phyloP scores from a whole-genome alignment of 2,113 vertebrate species.

The Romanogobio albipinnatus region DNA sequence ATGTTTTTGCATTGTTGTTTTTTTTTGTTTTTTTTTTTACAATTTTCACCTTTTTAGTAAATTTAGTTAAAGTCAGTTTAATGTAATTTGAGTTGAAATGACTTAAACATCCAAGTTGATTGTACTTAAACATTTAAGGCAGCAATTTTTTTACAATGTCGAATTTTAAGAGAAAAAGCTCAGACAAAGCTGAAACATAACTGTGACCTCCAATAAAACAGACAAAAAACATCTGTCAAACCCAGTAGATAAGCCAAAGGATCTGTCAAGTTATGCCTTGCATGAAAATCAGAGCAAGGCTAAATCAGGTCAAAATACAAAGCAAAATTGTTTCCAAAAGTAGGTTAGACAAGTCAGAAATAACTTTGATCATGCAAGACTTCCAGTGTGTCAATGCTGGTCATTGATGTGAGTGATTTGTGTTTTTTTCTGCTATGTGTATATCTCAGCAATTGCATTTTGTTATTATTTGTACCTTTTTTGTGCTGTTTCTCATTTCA shows the following conservation, averaged over 20 bases:
- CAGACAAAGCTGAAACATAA: not conserved
- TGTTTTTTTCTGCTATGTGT: not conserved
- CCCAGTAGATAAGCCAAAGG: not conserved
- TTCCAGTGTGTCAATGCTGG: not conserved
- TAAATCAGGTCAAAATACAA: conserved; percentile 6
- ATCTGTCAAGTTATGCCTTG: not conserved
- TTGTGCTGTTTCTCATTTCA: no score
- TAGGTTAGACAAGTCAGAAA: conserved; percentile 71
- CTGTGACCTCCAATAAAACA: not conserved
- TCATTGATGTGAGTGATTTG: not conserved
- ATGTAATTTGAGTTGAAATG: no score
- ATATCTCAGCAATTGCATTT: not conserved
- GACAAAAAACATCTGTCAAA: not conserved
- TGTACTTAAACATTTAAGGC: no score
- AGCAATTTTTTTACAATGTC: not conserved
- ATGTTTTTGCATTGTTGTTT: no score
- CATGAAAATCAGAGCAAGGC: not conserved
- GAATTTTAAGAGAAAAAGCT: not conserved
- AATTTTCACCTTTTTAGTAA: no score
- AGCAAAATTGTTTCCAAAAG: conserved; percentile 62
- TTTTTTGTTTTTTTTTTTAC: no score
- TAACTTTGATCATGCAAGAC: conserved; percentile 50
- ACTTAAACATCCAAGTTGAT: no score
- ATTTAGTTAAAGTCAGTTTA: no score
- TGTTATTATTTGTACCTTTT: not conserved